A percentile compares a stretch with the other conserved stretches of the same genome.
phyloP scores from a whole-genome alignment of 2,888 invertebrate genomes.

The Lamproptera curius region DNA sequence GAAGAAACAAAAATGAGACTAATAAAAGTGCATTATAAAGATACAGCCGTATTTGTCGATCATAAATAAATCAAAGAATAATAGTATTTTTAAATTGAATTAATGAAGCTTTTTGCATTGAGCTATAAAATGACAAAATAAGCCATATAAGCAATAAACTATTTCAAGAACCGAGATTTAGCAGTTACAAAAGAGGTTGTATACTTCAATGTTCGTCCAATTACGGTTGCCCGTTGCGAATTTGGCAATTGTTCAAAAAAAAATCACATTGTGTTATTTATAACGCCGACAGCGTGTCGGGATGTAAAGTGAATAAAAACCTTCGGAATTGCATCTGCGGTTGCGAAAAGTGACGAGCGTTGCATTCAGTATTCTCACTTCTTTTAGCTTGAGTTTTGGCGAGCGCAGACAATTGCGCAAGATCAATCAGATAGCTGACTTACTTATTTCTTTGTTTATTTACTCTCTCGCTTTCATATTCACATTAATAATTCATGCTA shows the following conservation, averaged over 20 bases:
- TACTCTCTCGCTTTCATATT: too few species aligned
- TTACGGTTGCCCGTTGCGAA: conserved; percentile 29
- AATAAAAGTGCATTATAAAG: too few species aligned
- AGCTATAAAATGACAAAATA: too few species aligned
- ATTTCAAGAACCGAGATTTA: not conserved
- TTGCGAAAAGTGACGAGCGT: conserved; percentile 46
- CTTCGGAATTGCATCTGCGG: conserved; percentile 39
- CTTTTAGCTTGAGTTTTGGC: conserved; percentile 29
- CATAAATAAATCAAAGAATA: too few species aligned
- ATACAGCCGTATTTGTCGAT: not conserved
- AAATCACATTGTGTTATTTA: conserved; percentile 21
- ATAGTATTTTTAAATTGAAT: too few species aligned
- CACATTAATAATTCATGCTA: too few species aligned
- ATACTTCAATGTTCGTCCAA: conserved; percentile 4
- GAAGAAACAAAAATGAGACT: too few species aligned
- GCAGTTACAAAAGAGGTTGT: conserved; percentile 3
- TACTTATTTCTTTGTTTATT: too few species aligned
- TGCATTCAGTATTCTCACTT: conserved; percentile 41
- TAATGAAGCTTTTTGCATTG: too few species aligned
- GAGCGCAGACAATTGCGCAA: conserved; percentile 31
- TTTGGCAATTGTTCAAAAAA: conserved; percentile 24
- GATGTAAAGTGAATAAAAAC: conserved; percentile 45
- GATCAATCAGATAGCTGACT: conserved; percentile 16
- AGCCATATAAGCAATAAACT: not conserved
- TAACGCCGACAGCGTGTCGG: conserved; percentile 31